phyloP scores from a whole-genome alignment of 2,113 vertebrate species.

The Tachuris rubrigastra region DNA sequence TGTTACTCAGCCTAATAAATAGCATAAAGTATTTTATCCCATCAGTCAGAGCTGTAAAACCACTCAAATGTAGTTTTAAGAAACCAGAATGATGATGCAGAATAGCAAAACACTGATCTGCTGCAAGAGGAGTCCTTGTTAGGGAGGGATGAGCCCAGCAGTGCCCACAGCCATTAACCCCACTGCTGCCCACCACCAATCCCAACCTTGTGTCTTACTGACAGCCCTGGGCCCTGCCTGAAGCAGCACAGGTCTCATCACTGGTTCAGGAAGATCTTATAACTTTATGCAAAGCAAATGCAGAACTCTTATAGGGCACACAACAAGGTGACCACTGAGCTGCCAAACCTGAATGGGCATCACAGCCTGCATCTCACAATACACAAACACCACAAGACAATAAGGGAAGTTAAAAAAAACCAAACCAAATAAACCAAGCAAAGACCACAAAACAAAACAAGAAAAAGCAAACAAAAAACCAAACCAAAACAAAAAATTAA shows the following conservation, averaged over 20 bases:
- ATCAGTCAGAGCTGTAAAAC: neutral
- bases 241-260: neutral
- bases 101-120: accelerated
- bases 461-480: too few species aligned
- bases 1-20: neutral
- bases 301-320: neutral
- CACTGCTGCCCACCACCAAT: accelerated
- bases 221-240: neutral
- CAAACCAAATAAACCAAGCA: too few species aligned
- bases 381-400: neutral
- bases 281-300: neutral
- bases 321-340: neutral
- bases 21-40: neutral
- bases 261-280: neutral
- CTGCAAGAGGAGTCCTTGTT: neutral
- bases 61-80: neutral
- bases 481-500: too few species aligned
- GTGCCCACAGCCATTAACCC: neutral
- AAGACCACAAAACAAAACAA: too few species aligned
- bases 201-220: neutral
- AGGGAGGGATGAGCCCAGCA: neutral
- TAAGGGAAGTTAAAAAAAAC: neutral
- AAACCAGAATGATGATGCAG: neutral
- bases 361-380: neutral
- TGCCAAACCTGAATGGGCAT: neutral